These are phyloP conservation scores for Nothura maculosa DNA, from an alignment of 2,797 vertebrate species.

Conservation along the genomic window DNA sequence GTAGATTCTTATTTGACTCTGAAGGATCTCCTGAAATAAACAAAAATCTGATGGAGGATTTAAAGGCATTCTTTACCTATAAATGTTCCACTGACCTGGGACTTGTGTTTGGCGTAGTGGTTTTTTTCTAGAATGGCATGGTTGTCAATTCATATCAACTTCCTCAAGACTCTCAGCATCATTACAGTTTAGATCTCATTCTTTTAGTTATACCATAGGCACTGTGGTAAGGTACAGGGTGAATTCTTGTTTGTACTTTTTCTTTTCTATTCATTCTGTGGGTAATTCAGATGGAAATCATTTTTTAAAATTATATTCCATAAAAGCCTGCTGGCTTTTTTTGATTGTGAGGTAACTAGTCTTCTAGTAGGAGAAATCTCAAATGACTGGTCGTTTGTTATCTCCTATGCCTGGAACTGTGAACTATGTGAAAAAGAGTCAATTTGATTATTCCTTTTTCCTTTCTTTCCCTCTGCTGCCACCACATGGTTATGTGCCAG, in stretches of 20 bases:
- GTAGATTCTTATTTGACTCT: not conserved
- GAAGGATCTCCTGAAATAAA: not conserved
- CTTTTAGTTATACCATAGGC: not conserved
- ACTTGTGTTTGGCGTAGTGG: not conserved
- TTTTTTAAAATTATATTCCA: not conserved
- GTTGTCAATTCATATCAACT: not conserved
- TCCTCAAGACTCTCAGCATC: not conserved
- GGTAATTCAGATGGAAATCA: not conserved
- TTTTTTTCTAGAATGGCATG: not conserved
- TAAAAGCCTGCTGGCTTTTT: not conserved
- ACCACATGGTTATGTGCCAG: not conserved
- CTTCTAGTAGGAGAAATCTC: not conserved
- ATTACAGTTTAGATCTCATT: not conserved
- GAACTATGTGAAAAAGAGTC: not conserved
- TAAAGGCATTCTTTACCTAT: not conserved
- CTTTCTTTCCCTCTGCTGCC: slow-evolving; percentile 29
- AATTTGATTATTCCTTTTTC: accelerated
- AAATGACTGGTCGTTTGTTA: accelerated
- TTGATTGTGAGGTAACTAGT: not conserved
- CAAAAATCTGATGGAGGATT: not conserved
- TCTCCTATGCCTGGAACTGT: not conserved
- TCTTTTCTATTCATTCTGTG: not conserved
- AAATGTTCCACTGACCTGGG: not conserved
- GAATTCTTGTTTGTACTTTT: not conserved
- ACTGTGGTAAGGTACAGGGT: not conserved